Base-by-base conservation (phyloP, 2,888 invertebrate species). In the Machimus rusticus region DNA sequence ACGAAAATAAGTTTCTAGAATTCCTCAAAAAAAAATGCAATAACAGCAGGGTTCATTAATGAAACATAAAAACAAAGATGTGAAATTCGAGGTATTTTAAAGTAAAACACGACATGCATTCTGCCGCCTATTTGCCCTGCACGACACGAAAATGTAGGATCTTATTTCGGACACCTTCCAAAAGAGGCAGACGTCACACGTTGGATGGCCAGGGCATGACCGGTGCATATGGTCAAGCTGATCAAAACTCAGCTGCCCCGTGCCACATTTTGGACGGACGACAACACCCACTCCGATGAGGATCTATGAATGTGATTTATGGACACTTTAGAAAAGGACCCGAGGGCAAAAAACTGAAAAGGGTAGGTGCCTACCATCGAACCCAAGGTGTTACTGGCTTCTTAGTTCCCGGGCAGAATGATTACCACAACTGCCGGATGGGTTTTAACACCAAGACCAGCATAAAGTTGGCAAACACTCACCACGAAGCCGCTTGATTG, bases 181-280 rank as follows among this genome's bases (percentile, higher is more conserved):
- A 28, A 66, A 28, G 28, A 28, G 23, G 23, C 66, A 66, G 23
- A 66, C 66, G 28, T 66, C 23, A 23, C 66, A 28, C 19, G 3
- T 28, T 14, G 66, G 23, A 66, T 28, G 28, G 2, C 12, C 19
- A 66, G 23, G 66, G 9, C 19, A 66, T 12, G 66, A 66, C 66
- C 66, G 46, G 19, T 46, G 46, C 79, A 79, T 46, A 79, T 79
- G 79, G 76, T 79, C 79, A 39, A 79, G 43, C 46, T 37, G 28
- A 43, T 79, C 79, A 46, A 79, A 46, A 79, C 28, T 79, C 79
- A 79, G 79, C 79, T 79, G 79, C 79, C 79, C 23, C 79, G 79
- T 79, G 79, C 79, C 79, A 79, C 46, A 23, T 46, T 46, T 46
- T 28, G 46, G 43, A 76, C 34, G 76, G 28, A 9, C n/a, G 37